Conservation (phyloP, 2,113 vertebrate species). For the Callopanchax toddi region DNA sequence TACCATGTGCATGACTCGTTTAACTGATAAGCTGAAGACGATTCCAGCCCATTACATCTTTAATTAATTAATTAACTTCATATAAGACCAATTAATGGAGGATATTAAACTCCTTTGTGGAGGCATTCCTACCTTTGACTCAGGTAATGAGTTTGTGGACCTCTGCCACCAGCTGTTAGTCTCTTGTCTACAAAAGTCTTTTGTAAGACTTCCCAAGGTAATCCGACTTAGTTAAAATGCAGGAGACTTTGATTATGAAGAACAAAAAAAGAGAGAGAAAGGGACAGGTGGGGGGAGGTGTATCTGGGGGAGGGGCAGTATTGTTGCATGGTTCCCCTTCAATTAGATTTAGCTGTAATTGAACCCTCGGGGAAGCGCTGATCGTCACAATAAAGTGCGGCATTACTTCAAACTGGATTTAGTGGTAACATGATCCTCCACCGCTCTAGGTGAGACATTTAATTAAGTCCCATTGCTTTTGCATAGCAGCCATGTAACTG, state of each 20-base stretch:
- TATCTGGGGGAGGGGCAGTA: constrained; percentile 27
- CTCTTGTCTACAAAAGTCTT: constrained; percentile 61
- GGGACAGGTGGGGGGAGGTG: constrained; percentile 51
- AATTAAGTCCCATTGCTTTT: constrained; percentile 77
- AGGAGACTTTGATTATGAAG: constrained; percentile 65
- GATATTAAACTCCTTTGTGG: constrained; percentile 62
- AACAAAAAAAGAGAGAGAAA: constrained; percentile 59
- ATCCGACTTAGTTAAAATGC: constrained; percentile 69
- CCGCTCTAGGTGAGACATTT: constrained; percentile 75
- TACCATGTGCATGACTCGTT: constrained; percentile 21
- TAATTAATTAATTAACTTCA: constrained; percentile 51
- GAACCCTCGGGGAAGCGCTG: constrained; percentile 65
- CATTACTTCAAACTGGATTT: constrained; percentile 77
- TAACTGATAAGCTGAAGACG: constrained; percentile 35
- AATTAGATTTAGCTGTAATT: constrained; percentile 74
- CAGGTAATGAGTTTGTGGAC: constrained; percentile 69
- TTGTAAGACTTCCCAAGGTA: constrained; percentile 64
- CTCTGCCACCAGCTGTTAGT: constrained; percentile 64
- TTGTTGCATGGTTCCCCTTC: constrained; percentile 66
- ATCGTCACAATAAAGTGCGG: constrained; percentile 77
- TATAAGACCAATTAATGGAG: constrained; percentile 46
- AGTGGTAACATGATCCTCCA: constrained; percentile 67
- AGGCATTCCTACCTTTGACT: constrained; percentile 44
- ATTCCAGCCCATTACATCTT: constrained; percentile 40
- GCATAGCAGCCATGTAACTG: constrained; percentile 69